phyloP scores from a whole-genome alignment of 2,888 invertebrate genomes.

The Scaptomyza reducta region DNA sequence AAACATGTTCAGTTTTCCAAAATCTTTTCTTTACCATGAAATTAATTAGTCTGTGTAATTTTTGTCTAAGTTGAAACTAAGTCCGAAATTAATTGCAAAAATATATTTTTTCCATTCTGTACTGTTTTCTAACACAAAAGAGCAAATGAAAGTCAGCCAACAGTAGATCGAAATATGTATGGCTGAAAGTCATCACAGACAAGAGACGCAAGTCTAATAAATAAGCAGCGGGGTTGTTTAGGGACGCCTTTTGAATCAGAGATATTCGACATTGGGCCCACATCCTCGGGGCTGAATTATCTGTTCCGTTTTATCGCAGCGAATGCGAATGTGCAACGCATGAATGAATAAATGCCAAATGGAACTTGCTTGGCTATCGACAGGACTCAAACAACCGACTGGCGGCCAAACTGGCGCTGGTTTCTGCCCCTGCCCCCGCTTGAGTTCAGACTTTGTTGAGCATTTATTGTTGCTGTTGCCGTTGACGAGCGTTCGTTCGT shows the following conservation, averaged over 20 bases:
- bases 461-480: conserved; percentile 29
- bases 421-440: conserved; percentile 3
- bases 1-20: no score
- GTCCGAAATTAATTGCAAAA: conserved; percentile 18
- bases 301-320: conserved; percentile 59
- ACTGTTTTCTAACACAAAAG: not conserved
- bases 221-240: conserved; percentile 44
- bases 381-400: conserved; percentile 38
- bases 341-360: conserved; percentile 72
- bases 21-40: not conserved
- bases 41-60: not conserved
- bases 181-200: conserved; percentile 23
- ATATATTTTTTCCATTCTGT: not conserved
- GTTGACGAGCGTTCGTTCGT: conserved; percentile 41
- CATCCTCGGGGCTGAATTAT: conserved; percentile 64
- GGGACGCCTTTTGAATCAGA: conserved; percentile 55
- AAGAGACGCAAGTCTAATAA: conserved; percentile 39
- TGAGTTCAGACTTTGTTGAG: not conserved
- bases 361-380: conserved; percentile 44
- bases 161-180: not conserved
- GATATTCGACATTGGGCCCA: conserved; percentile 56
- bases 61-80: not conserved
- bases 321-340: conserved; percentile 70
- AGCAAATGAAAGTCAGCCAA: conserved; percentile 11
- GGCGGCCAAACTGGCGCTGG: conserved; percentile 25